Conservation (phyloP, 2,113 vertebrate genomes). For the Cavia aperea region DNA sequence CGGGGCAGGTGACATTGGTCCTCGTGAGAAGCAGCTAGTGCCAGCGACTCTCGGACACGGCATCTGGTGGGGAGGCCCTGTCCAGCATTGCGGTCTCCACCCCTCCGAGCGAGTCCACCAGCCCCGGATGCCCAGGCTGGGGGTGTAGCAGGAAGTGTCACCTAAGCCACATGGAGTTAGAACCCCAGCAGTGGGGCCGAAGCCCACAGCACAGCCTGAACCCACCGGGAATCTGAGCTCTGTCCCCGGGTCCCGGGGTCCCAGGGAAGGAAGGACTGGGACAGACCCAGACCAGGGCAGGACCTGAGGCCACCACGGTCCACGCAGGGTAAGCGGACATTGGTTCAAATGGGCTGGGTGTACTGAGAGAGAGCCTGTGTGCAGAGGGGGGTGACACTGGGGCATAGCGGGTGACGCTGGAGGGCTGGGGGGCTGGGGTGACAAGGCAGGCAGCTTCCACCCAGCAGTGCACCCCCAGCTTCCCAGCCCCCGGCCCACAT, state of each 20-base stretch:
- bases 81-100: not conserved
- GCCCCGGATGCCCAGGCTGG: not conserved
- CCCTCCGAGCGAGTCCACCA: not conserved
- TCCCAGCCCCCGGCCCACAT: not conserved
- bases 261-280: rapidly evolving
- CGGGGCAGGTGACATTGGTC: not conserved
- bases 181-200: not conserved
- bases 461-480: not conserved
- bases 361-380: not conserved
- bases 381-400: not conserved
- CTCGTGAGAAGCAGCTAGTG: not conserved
- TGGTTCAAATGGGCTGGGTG: not conserved
- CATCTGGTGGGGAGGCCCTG: not conserved
- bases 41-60: rapidly evolving
- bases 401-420: too few species aligned
- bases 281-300: not conserved
- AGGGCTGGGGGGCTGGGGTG: too few species aligned
- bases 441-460: not conserved
- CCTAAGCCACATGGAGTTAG: not conserved
- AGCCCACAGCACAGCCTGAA: not conserved
- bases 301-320: not conserved
- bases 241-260: too few species aligned
- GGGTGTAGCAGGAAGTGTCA: not conserved
- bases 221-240: not conserved
- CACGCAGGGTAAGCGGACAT: not conserved